These are phyloP conservation scores for Gryon sp. DNA, from an alignment of 1,140 invertebrate genomes.

Conservation along the genomic window DNA sequence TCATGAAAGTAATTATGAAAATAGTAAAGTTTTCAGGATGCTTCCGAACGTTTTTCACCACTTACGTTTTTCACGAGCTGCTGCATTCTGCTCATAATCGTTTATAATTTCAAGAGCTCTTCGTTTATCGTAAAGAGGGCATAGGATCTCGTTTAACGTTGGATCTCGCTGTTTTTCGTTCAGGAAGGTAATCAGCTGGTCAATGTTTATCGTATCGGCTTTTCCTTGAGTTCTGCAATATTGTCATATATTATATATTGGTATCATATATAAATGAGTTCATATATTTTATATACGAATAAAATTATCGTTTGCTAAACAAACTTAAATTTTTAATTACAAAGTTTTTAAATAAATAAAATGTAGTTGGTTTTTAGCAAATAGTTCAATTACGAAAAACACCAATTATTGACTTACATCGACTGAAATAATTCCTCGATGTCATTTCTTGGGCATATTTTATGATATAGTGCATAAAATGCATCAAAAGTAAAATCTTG, in stretches of 20 bases:
- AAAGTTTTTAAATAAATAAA: neutral
- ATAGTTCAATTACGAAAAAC: neutral
- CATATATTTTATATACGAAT: too few species aligned
- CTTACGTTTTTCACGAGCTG: slow-evolving; percentile 88
- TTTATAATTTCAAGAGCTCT: slow-evolving; percentile 95
- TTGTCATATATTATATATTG: too few species aligned
- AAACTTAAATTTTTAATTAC: too few species aligned
- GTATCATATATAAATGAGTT: too few species aligned
- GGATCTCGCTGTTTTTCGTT: slow-evolving; percentile 99
- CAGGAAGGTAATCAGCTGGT: slow-evolving; percentile 95
- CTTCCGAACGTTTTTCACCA: neutral
- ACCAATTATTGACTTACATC: slow-evolving; percentile 88
- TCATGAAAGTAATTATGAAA: too few species aligned
- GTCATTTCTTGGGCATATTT: slow-evolving; percentile 99
- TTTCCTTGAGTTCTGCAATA: slow-evolving; percentile 91
- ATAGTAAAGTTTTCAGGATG: slow-evolving; percentile 3
- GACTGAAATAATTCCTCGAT: slow-evolving; percentile 98
- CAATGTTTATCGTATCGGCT: slow-evolving; percentile 90
- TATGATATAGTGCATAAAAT: slow-evolving; percentile 98
- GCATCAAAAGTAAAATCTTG: slow-evolving; percentile 98
- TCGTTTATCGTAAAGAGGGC: slow-evolving; percentile 97
- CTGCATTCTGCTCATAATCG: slow-evolving; percentile 94
- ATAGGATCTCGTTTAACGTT: slow-evolving; percentile 98
- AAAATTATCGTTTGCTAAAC: too few species aligned
- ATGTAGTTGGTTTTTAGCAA: neutral